Evolutionary conservation across 2,113 vertebrate genomes (phyloP).

Genomic region (Sialia sialis): DNA sequence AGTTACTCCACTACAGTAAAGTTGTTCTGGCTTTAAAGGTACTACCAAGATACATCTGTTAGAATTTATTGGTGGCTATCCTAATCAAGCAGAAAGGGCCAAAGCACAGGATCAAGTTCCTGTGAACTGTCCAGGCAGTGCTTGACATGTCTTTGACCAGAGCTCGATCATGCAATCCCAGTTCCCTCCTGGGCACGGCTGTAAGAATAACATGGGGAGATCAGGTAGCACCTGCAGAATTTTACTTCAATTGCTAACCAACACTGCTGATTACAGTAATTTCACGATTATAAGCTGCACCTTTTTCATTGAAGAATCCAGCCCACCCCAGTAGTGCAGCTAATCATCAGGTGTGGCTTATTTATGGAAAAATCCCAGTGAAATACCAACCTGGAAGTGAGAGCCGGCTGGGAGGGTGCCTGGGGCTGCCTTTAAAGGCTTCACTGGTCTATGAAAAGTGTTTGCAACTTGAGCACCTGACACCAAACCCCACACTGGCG

Average conservation of each 20-base stretch:
- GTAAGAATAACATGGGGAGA: background rate
- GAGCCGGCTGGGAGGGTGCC: too few relatives aligned
- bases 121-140: background rate
- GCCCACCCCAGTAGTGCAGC: too few relatives aligned
- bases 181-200: background rate
- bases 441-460: too few relatives aligned
- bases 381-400: too few relatives aligned
- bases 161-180: background rate
- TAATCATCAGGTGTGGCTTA: too few relatives aligned
- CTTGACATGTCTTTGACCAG: background rate
- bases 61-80: background rate
- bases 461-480: too few relatives aligned
- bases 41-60: background rate
- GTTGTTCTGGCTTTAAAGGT: background rate
- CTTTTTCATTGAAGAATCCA: too few relatives aligned
- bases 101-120: background rate
- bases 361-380: too few relatives aligned
- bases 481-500: too few relatives aligned
- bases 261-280: background rate
- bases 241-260: background rate
- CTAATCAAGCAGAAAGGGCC: background rate
- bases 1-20: background rate
- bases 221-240: background rate
- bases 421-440: too few relatives aligned
- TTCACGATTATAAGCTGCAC: too few relatives aligned